Conservation (phyloP, 2,888 invertebrate genomes). For the Standfussiana lucernea region DNA sequence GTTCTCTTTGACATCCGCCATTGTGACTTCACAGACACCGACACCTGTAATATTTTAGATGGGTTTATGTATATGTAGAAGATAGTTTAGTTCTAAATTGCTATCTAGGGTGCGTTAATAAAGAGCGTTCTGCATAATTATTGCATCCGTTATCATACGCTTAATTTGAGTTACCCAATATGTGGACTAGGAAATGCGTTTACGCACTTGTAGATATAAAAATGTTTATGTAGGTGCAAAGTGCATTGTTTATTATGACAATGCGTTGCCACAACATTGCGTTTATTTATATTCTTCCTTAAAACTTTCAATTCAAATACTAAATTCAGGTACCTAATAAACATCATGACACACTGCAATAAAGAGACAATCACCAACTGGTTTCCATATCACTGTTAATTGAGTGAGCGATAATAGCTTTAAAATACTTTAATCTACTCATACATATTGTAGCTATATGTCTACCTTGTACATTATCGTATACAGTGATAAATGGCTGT, state of each 20-base stretch:
- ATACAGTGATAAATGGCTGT: conserved; percentile 34
- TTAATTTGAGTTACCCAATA: conserved; percentile 36
- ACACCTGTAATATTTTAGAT: conserved; percentile 63
- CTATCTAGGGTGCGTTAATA: conserved; percentile 52
- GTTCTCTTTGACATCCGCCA: conserved; percentile 84
- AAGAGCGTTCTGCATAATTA: conserved; percentile 38
- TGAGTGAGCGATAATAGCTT: conserved; percentile 53
- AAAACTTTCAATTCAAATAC: background rate
- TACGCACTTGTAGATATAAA: background rate
- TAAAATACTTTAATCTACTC: conserved; percentile 52
- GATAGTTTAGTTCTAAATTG: background rate
- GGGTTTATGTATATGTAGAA: background rate
- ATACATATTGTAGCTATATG: conserved; percentile 23
- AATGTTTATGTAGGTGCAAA: background rate
- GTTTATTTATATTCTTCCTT: background rate
- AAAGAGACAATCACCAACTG: conserved; percentile 45
- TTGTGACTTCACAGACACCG: conserved; percentile 62
- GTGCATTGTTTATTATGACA: background rate
- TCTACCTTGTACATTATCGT: conserved; percentile 44
- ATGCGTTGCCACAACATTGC: background rate
- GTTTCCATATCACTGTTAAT: conserved; percentile 62
- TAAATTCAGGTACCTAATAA: conserved; percentile 13
- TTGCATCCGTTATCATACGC: conserved; percentile 56
- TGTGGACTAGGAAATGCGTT: conserved; percentile 8
- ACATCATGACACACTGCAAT: conserved; percentile 17